phyloP scores from a whole-genome alignment of 2,888 invertebrate species.

The Argyresthia goedartella region DNA sequence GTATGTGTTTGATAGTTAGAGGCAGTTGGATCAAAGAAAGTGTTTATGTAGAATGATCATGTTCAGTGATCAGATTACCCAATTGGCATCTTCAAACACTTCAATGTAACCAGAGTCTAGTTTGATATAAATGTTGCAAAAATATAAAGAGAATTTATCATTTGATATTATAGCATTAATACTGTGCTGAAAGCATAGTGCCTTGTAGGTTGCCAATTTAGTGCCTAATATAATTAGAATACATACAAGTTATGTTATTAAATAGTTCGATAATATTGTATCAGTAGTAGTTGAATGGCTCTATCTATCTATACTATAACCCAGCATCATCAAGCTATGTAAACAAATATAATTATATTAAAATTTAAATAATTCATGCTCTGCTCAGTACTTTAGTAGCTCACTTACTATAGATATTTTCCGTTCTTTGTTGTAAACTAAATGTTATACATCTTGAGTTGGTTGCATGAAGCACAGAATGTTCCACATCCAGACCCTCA shows the following conservation, averaged over 20 bases:
- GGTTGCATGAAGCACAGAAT: too few relatives aligned
- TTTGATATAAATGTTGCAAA: conserved; percentile 2
- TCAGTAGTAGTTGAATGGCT: background rate
- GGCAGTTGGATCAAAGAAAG: too few relatives aligned
- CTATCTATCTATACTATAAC: background rate
- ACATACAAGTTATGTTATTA: conserved; percentile 5
- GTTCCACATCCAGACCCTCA: too few relatives aligned
- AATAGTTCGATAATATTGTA: conserved; percentile 2
- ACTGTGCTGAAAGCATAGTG: conserved; percentile 72
- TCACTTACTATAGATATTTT: background rate
- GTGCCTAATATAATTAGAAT: conserved; percentile 46
- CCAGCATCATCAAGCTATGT: background rate
- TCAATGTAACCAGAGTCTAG: background rate
- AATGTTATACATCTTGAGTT: too few relatives aligned
- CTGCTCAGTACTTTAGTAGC: background rate
- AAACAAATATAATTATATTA: background rate
- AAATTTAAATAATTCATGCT: background rate
- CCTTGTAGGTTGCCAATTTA: conserved; percentile 73
- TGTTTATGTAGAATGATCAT: too few relatives aligned
- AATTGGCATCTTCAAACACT: background rate
- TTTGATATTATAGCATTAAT: conserved; percentile 41
- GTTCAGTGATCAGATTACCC: too few relatives aligned
- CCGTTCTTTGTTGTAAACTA: too few relatives aligned
- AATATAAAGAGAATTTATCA: background rate
- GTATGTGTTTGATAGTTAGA: too few relatives aligned